Conservation (phyloP, 2,888 invertebrate species). For the Sphinx pinastri region DNA sequence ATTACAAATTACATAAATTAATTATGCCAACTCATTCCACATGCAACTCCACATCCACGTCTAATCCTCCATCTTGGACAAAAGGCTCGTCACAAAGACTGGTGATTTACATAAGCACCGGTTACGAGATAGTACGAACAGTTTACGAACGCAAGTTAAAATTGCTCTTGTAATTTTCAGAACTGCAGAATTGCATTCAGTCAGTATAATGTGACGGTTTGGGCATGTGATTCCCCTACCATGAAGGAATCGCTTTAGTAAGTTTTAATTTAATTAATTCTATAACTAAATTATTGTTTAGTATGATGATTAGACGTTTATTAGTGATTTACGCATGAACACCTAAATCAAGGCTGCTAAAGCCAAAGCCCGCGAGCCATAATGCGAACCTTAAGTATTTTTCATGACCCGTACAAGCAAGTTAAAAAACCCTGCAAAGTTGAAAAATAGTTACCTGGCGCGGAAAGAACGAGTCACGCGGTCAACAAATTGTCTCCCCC, state of each 20-base stretch:
- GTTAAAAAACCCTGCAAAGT: too few relatives aligned
- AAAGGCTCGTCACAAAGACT: conserved; percentile 18
- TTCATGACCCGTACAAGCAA: too few relatives aligned
- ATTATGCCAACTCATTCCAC: too few relatives aligned
- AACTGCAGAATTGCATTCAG: conserved; percentile 4
- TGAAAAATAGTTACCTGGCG: too few relatives aligned
- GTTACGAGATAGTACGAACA: conserved; percentile 8
- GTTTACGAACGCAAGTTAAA: conserved; percentile 15
- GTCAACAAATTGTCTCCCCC: too few relatives aligned
- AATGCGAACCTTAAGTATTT: too few relatives aligned
- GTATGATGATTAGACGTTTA: too few relatives aligned
- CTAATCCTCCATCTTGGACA: not conserved
- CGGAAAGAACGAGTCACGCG: too few relatives aligned
- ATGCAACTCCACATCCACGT: not conserved
- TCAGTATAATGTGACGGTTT: not conserved
- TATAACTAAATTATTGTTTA: too few relatives aligned
- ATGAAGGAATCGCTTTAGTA: not conserved
- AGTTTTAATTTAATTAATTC: not conserved
- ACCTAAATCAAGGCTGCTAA: too few relatives aligned
- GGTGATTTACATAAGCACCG: conserved; percentile 14
- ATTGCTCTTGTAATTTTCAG: conserved; percentile 12
- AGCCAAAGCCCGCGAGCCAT: too few relatives aligned
- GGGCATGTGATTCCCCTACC: not conserved
- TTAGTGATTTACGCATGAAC: not conserved
- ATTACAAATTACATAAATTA: too few relatives aligned